Percentiles rank a stretch among this genome's conserved stretches.
phyloP scores from a whole-genome alignment of 1,140 invertebrate genomes.

The Pissodes strobi region DNA sequence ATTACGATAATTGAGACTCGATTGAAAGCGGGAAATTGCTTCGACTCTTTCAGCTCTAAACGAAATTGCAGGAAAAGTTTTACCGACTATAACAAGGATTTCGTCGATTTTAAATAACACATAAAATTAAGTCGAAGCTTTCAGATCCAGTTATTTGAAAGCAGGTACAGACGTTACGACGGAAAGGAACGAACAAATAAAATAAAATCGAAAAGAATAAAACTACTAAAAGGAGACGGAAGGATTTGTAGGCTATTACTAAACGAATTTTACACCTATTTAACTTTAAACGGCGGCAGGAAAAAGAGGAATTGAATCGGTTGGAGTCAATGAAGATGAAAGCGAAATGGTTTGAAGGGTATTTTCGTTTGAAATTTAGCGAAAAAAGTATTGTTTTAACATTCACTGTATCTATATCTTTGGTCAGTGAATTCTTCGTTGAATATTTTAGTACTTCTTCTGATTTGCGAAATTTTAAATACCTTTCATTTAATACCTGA shows the following conservation, averaged over 20 bases:
- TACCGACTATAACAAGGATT: conserved; percentile 40
- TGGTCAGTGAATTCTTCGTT: too few species aligned
- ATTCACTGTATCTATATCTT: too few species aligned
- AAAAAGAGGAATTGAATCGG: conserved; percentile 41
- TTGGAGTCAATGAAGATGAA: conserved; percentile 32
- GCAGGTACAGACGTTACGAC: conserved; percentile 27
- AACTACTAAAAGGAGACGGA: conserved; percentile 35
- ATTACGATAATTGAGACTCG: conserved; percentile 48
- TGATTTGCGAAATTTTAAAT: too few species aligned
- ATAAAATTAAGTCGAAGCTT: conserved; percentile 47
- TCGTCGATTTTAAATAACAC: conserved; percentile 47
- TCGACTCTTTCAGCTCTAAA: conserved; percentile 33
- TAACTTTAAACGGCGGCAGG: conserved; percentile 50
- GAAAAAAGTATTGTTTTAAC: conserved; percentile 2
- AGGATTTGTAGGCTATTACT: conserved; percentile 52
- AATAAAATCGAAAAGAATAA: conserved; percentile 36
- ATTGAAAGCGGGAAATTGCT: conserved; percentile 36
- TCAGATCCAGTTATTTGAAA: conserved; percentile 34
- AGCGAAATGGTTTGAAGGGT: background rate
- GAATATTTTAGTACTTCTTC: too few species aligned
- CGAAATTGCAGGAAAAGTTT: conserved; percentile 43
- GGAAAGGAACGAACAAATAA: conserved; percentile 25
- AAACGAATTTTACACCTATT: conserved; percentile 56
- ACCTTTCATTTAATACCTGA: too few species aligned
- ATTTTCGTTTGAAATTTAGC: background rate